Base-by-base conservation (phyloP, 1,140 invertebrate species). In the Venturia canescens region DNA sequence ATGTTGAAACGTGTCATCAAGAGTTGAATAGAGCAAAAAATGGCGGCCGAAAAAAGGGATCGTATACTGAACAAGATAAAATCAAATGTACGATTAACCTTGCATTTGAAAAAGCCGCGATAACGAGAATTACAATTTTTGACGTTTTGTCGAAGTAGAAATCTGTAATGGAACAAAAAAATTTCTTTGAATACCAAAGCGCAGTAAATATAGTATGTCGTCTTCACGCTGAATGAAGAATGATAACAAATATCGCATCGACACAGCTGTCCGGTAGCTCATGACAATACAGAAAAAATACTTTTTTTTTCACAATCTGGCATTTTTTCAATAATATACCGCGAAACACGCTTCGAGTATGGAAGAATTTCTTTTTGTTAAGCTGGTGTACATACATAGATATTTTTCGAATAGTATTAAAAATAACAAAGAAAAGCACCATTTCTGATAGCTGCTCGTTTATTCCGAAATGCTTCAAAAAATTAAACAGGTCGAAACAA, bases 151-250 rank as follows among this genome's bases (percentile, higher is more conserved):
- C 3, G 50, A 16, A n/a, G n/a, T n/a, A n/a, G n/a, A 53, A 21
- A 53, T 53, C 3, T 15, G 72, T 31, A 18, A 6, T 79, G 70
- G 57, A 18, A 21, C 57, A 75, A 82, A 60, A 63, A 60, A 57
- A 81, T 29, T 75, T 80, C 76, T 44, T 44, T 13, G 7, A 44
- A 44, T 44, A 83, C 80, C 79, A 83, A 85, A 84, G 79, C 82
- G 77, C 29, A 48, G 75, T 44, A 50, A 15, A 84, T 82, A 83
- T 27, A 15, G 83, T 82, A 83, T 27, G 78, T 72, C 83, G 83
- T 85, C 82, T 84, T 85, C 79, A 81, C 66, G 27, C 66, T 29
- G 31, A 27, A 31, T 15, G 15, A n/a, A 53, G 13, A 53, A 69
- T 69, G 13, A 69, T 69, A 31, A 69, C 31, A 11, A 16, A 69